A percentile compares a stretch with the other conserved stretches of the same genome.
phyloP scores from a whole-genome alignment of 2,113 vertebrate genomes.

The Lasiurus cinereus region DNA sequence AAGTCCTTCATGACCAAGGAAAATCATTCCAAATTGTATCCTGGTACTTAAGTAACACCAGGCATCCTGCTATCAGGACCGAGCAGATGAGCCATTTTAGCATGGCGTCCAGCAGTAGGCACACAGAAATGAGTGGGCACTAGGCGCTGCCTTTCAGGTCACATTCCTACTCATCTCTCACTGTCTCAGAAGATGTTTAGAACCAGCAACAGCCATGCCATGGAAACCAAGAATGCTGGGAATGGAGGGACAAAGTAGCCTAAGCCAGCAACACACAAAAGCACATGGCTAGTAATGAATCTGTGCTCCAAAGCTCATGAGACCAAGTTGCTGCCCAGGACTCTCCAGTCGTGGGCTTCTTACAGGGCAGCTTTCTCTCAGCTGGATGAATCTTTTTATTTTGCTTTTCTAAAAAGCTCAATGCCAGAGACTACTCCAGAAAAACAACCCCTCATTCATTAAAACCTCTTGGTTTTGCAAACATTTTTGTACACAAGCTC shows the following conservation, averaged over 20 bases:
- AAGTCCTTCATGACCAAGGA: not conserved
- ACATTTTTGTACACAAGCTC: not conserved
- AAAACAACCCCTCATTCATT: not conserved
- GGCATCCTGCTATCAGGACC: not conserved
- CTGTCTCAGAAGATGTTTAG: not conserved
- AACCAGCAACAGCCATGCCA: not conserved
- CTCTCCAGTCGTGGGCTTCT: not conserved
- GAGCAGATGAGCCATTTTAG: not conserved
- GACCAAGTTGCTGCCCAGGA: not conserved
- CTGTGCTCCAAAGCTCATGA: not conserved
- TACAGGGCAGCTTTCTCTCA: not conserved
- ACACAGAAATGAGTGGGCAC: not conserved
- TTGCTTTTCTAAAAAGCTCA: not conserved
- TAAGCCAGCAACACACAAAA: not conserved
- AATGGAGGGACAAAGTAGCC: not conserved
- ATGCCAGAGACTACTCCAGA: not conserved
- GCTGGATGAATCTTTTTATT: not conserved
- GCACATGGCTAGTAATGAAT: not conserved
- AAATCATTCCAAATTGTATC: conserved; percentile 57
- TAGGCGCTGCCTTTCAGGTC: not conserved
- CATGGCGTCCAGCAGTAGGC: not conserved
- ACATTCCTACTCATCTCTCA: not conserved
- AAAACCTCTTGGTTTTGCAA: not conserved
- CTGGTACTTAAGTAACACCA: conserved; percentile 6
- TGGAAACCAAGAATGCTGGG: not conserved